Evolutionary conservation across 2,888 invertebrate genomes (phyloP), one percentile per base, ranked within the genome.

Genomic region (Pteria penguin): DNA sequence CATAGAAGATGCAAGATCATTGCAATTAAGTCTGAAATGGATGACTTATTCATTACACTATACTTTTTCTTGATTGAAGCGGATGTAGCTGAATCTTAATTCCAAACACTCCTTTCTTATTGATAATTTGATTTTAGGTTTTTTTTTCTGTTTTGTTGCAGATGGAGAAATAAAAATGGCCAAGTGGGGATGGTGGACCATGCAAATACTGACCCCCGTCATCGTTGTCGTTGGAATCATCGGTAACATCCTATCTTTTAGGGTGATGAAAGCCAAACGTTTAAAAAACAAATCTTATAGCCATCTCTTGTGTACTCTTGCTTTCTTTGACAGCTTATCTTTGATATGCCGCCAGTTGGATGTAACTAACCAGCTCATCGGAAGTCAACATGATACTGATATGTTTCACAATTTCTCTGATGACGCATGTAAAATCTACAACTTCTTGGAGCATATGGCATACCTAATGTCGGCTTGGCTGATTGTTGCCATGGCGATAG

Each of bases 381-480:
- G 62, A 1, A n/a, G 61, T 24, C 1, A 65, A 52, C 14, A 72
- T 60, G 2, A 81, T 4, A 26, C 54, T 1, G 80, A 82, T 2
- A 69, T 86, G 11, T 82, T 87, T 62, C 72, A 73, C 4, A 29
- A 66, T 22, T 90, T 87, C 68, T 83, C 80, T 4, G 81, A 87
- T 72, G 76, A 78, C 4, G 79, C 81, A 14, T 91, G 91, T 78
- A 90, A 90, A 74, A 63, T 86, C 4, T 88, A 86, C 78, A 84
- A 86, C 57, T 91, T 88, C 71, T 55, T 83, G 1, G 86, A 87
- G 65, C 83, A 87, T 72, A 84, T 89, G 33, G 86, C 87, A 66
- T 89, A 88, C 72, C 78, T 90, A 8, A 90, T 90, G 88, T 88
- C 89, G 4, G 85, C 88, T 2, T 90, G 90, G 90, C 79, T 90